Evolutionary conservation across 1,140 invertebrate genomes (phyloP).

Genomic region (Pseudomyrmex gracilis): DNA sequence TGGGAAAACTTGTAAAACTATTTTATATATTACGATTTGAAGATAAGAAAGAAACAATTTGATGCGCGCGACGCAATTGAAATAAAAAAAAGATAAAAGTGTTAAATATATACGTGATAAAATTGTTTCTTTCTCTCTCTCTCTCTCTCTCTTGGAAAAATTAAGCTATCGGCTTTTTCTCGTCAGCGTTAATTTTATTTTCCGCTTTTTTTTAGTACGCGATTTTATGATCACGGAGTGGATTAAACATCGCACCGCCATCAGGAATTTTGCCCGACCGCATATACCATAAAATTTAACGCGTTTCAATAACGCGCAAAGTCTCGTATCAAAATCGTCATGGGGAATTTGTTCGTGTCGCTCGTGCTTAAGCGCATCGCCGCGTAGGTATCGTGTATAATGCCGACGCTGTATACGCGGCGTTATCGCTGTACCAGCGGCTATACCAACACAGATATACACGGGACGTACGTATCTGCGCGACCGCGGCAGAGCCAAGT

Average conservation of each 20-base stretch:
- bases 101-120: neutral
- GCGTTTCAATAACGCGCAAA: conserved; percentile 43
- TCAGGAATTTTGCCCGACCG: neutral
- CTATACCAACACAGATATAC: conserved; percentile 61
- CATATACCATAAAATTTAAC: conserved; percentile 28
- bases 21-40: neutral
- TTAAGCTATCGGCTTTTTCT: neutral
- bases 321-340: conserved; percentile 59
- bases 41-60: too few species aligned
- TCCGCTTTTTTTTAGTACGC: neutral
- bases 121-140: neutral
- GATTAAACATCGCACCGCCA: conserved; percentile 8
- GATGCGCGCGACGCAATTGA: neutral
- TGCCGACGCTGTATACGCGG: conserved; percentile 64
- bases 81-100: neutral
- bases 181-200: neutral
- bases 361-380: conserved; percentile 64
- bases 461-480: conserved; percentile 67
- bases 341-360: conserved; percentile 67
- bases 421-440: conserved; percentile 73
- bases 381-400: conserved; percentile 71
- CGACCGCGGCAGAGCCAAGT: conserved; percentile 67
- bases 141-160: too few species aligned
- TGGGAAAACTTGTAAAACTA: neutral
- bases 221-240: neutral